Evolutionary conservation across 1,140 invertebrate genomes (phyloP), one percentile per base, ranked within the genome.

Genomic region (Nomia melanderi): DNA sequence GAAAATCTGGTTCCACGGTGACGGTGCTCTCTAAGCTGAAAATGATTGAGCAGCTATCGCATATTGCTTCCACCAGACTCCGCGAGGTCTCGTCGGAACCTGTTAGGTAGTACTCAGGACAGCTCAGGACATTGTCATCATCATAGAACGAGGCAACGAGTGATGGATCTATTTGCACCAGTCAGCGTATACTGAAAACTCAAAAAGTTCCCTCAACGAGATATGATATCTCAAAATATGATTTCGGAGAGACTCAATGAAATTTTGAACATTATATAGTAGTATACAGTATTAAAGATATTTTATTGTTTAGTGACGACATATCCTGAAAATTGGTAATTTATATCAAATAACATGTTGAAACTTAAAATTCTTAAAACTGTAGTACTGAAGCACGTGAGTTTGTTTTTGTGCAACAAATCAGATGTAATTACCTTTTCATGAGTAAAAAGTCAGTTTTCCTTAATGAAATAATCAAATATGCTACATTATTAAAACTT

Each of bases 31-130:
- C 82, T 86, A 88, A 90, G 85, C 88, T 86, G 81, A 84, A 86
- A 90, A 91, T 91, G 89, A 91, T 91, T 88, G 90, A 91, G 86
- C 88, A 85, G 86, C 81, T 81, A 87, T 87, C 84, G 86, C 81
- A 88, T 87, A 87, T 89, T 88, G 78, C 81, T 86, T 84, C 77
- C 62, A 73, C 73, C 71, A 25, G 57, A 59, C 60, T 47, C 29
- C 20, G 60, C 31, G 47, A 56, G 57, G 27, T 76, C 64, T 79
- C 82, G 74, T 84, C 85, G 81, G 79, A 81, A 77, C 57, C 69
- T 81, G 85, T 86, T 85, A 86, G 74, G 60, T 56, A 76, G 57
- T 62, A 63, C 79, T 79, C 69, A 56, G 57, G 64, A 83, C 78
- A 83, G 79, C 59, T 76, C 60, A 75, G 78, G 50, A 87, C 70